phyloP scores from a whole-genome alignment of 2,888 invertebrate species.

The Netelia inedita region DNA sequence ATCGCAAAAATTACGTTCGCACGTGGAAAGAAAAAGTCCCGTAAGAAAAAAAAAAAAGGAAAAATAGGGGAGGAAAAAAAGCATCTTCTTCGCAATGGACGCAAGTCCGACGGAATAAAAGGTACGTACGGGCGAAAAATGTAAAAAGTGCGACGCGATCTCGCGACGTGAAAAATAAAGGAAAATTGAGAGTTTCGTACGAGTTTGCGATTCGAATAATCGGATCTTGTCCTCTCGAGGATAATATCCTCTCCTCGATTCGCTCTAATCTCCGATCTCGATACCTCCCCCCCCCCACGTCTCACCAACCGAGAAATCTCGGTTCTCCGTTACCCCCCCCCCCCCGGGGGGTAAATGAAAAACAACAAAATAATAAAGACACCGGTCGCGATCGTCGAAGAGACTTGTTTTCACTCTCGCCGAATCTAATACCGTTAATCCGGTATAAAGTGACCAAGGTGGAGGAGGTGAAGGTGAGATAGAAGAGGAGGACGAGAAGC shows the following conservation, averaged over 20 bases:
- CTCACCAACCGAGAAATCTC: conserved; percentile 7
- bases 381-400: conserved; percentile 14
- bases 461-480: conserved; percentile 16
- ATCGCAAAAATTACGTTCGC: too few relatives aligned
- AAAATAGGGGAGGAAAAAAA: too few relatives aligned
- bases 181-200: conserved; percentile 8
- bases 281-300: conserved; percentile 38
- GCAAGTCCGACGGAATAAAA: too few relatives aligned
- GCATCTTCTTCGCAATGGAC: too few relatives aligned
- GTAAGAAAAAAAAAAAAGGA: too few relatives aligned
- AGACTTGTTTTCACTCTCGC: conserved; percentile 69
- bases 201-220: conserved; percentile 54
- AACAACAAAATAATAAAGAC: conserved; percentile 29
- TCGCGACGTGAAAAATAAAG: background rate
- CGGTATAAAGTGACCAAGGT: conserved; percentile 56
- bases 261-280: conserved; percentile 64
- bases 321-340: background rate
- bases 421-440: conserved; percentile 73
- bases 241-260: conserved; percentile 53
- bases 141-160: too few relatives aligned
- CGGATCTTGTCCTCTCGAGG: conserved; percentile 50
- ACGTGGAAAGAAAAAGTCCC: too few relatives aligned
- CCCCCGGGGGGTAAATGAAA: background rate
- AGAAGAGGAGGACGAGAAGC: background rate
- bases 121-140: too few relatives aligned